Evolutionary conservation across 2,888 invertebrate species (phyloP).

Genomic region (Nasonia oneida): DNA sequence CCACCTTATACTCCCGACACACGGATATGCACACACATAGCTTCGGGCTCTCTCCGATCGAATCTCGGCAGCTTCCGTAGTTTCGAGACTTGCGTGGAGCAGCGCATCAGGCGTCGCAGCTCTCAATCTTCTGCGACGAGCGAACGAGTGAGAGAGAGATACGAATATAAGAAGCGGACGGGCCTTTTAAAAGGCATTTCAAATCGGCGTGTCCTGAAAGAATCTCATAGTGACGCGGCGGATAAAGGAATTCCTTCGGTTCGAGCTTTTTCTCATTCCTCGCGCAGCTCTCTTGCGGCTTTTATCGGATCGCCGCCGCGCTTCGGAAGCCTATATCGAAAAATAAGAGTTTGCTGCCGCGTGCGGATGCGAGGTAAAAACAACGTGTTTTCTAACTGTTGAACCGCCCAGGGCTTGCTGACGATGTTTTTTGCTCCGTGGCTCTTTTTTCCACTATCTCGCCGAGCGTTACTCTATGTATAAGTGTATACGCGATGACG

Average conservation of each 20-base stretch:
- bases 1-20: not conserved
- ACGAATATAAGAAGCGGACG: conserved; percentile 40
- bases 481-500: not conserved
- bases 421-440: not conserved
- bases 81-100: not conserved
- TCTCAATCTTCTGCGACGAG: conserved; percentile 63
- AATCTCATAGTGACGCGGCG: conserved; percentile 77
- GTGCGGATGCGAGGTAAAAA: not conserved
- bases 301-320: conserved; percentile 39
- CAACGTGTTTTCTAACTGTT: conserved; percentile 48
- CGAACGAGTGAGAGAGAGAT: conserved; percentile 17
- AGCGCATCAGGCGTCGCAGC: not conserved
- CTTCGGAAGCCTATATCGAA: conserved; percentile 40
- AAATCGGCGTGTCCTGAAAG: conserved; percentile 76
- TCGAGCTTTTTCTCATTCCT: conserved; percentile 51
- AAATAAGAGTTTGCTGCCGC: conserved; percentile 33
- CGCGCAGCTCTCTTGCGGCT: conserved; percentile 50
- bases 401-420: not conserved
- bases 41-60: not conserved
- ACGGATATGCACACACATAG: not conserved
- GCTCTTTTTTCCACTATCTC: not conserved
- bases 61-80: conserved; percentile 16
- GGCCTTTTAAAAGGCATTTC: conserved; percentile 74
- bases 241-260: conserved; percentile 76
- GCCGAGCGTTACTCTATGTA: not conserved